Evolutionary conservation across 2,888 invertebrate genomes (phyloP).

Genomic region (Drosophila quinaria): DNA sequence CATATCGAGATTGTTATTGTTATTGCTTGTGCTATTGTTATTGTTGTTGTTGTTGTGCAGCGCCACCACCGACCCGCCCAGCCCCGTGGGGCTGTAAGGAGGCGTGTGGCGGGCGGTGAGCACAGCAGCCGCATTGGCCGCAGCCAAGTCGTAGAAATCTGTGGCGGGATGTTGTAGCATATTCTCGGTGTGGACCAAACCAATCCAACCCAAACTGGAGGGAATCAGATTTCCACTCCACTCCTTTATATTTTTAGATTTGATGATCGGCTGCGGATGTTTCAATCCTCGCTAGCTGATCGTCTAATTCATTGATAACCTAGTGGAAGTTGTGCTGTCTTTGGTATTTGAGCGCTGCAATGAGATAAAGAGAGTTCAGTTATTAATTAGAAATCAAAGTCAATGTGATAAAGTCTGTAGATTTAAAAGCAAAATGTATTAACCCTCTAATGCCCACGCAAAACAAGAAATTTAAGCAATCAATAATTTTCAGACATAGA

Average conservation of each 20-base stretch:
- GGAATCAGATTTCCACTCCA: conserved; percentile 3
- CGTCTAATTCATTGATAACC: conserved; percentile 19
- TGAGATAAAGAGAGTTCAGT: background rate
- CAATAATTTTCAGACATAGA: no score
- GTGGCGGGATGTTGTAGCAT: conserved; percentile 86
- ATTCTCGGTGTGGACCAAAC: background rate
- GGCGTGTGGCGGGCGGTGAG: conserved; percentile 85
- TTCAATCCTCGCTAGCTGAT: conserved; percentile 5
- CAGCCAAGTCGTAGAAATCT: conserved; percentile 85
- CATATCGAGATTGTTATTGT: conserved; percentile 82
- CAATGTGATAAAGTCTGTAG: background rate
- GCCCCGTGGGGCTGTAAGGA: conserved; percentile 85
- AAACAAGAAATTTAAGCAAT: no score
- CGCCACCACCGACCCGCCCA: conserved; percentile 74
- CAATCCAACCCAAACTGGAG: conserved; percentile 1
- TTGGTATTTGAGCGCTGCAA: conserved; percentile 76
- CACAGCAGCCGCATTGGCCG: conserved; percentile 84
- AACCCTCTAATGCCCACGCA: no score
- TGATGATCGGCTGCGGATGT: conserved; percentile 1
- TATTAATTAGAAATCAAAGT: background rate
- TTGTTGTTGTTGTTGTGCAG: conserved; percentile 77
- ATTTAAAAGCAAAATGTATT: background rate
- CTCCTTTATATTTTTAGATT: background rate
- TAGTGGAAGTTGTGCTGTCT: conserved; percentile 31
- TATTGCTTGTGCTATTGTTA: conserved; percentile 75